Conservation (phyloP, 2,888 invertebrate genomes). For the Entomobrya multifasciata region DNA sequence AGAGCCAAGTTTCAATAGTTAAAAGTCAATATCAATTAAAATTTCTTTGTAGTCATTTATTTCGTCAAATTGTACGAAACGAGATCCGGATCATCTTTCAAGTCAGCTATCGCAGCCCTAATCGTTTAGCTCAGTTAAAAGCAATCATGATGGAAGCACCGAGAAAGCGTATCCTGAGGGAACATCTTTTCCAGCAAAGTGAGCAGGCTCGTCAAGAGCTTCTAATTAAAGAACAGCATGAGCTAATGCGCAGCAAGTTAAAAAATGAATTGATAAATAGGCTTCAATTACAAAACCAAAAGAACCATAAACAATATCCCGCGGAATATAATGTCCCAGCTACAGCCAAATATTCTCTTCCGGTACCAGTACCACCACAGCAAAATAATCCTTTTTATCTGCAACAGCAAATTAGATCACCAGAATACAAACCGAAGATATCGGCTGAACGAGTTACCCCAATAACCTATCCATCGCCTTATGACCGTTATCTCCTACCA, state of each 20-base stretch:
- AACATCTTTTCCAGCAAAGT: neutral
- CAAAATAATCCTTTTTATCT: neutral
- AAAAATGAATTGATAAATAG: neutral
- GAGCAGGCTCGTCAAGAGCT: constrained; percentile 2
- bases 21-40: too few species aligned
- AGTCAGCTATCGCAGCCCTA: too few species aligned
- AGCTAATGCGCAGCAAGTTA: neutral
- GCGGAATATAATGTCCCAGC: neutral
- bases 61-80: too few species aligned
- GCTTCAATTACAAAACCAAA: neutral
- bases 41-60: too few species aligned
- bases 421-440: too few species aligned
- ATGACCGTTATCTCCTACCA: neutral
- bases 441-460: too few species aligned
- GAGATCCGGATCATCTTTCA: too few species aligned
- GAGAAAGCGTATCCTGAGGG: neutral
- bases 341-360: too few species aligned
- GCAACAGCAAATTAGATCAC: neutral
- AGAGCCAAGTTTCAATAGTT: too few species aligned
- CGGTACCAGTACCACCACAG: neutral
- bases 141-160: neutral
- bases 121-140: too few species aligned
- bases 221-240: neutral
- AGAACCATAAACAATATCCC: neutral
- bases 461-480: neutral